A percentile compares a stretch with the other conserved stretches of the same genome.
Conservation (phyloP, 2,113 vertebrate genomes). For the Malurus elegans region DNA sequence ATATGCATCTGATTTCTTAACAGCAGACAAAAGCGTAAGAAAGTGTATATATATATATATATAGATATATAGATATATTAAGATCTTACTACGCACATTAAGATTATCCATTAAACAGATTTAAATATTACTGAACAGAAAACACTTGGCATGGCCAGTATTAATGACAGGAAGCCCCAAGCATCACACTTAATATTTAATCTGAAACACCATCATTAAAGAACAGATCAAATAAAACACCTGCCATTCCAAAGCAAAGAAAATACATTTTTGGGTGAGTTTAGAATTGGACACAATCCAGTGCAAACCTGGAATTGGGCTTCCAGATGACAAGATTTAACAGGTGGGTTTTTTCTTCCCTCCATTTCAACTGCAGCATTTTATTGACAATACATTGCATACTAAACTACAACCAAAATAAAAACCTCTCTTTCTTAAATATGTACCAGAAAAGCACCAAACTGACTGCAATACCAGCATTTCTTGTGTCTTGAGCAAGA, state of each 20-base stretch:
- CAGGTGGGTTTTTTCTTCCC: neutral
- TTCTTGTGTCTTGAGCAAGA: neutral
- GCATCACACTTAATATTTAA: neutral
- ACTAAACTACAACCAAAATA: neutral
- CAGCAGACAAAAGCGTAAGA: neutral
- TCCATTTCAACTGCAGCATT: neutral
- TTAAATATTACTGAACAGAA: neutral
- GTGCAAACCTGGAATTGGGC: neutral
- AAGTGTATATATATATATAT: neutral
- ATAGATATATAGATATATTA: neutral
- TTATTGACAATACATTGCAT: neutral
- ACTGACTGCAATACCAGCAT: rapidly evolving
- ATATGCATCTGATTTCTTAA: neutral
- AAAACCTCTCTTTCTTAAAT: neutral
- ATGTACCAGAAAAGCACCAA: neutral
- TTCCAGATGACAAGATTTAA: neutral
- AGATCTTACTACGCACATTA: neutral
- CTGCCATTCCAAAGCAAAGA: neutral
- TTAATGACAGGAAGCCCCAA: neutral
- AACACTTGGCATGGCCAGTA: neutral
- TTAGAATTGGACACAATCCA: neutral
- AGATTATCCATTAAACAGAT: neutral
- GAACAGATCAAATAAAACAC: neutral
- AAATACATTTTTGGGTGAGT: neutral
- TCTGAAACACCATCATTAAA: neutral